A percentile compares a stretch with the other conserved stretches of the same genome.
Conservation (phyloP, 1,140 invertebrate genomes). For the Penaeus japonicus region DNA sequence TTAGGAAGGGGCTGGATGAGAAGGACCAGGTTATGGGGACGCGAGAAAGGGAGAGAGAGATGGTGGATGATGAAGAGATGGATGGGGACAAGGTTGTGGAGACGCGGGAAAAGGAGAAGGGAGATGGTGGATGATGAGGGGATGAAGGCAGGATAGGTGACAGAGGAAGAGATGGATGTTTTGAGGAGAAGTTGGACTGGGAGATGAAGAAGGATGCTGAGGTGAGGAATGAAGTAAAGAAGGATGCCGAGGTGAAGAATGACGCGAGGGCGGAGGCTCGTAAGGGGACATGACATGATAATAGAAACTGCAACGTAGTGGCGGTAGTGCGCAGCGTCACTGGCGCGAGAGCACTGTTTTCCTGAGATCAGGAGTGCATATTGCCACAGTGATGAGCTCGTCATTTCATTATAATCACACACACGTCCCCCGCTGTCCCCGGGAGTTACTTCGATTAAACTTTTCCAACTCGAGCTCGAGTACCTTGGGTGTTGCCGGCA, state of each 20-base stretch:
- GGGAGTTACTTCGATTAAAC: no score
- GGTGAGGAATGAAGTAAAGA: not conserved
- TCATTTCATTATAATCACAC: no score
- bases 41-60: conserved; percentile 6
- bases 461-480: no score
- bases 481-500: no score
- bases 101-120: not conserved
- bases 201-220: not conserved
- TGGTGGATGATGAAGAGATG: not conserved
- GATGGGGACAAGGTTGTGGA: not conserved
- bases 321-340: no score
- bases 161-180: not conserved
- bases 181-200: not conserved
- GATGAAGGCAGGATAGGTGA: not conserved
- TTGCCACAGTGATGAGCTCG: no score
- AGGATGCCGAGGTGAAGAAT: not conserved
- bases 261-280: not conserved
- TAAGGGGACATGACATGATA: not conserved
- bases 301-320: no score
- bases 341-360: no score
- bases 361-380: no score
- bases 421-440: no score
- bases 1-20: not conserved
- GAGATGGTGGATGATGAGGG: not conserved
- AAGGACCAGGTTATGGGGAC: not conserved